Base-by-base conservation (phyloP, 1,140 invertebrate species). In the Drosophila biarmipes region DNA sequence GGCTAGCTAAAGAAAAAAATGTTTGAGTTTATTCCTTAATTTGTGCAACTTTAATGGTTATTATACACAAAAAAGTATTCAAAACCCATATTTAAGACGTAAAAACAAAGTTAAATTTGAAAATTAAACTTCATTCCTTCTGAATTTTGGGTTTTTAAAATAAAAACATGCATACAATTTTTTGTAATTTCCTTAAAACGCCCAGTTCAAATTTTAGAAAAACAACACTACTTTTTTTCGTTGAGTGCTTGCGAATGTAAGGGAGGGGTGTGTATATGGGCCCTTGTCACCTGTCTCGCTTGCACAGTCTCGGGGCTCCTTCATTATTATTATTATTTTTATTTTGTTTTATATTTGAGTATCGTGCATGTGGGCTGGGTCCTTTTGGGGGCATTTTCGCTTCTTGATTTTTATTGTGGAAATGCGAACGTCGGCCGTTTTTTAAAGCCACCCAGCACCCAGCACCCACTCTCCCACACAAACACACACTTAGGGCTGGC, bases 321-420 rank as follows among this genome's bases (percentile, higher is more conserved):
- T 86, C 80, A 86, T 86, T 85, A 85, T 85, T 84, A 82, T 79
- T 78, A 82, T 84, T 84, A 79, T 84, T 86, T 85, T 87, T 87
- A 82, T 89, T 87, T 87, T 79, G 78, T 89, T 89, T 89, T 90
- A 74, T 72, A 73, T 76, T 53, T 67, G 57, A 67, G 67, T 56
- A 54, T 62, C 69, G 48, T 68, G 40, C 55, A 35, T 68, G 45
- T 52, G 46, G 77, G 64, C 29, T 75, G 68, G 14, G 80, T 78
- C 61, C 76, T 73, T 75, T 73, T 42, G 68, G 56, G 46, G 21
- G 59, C 15, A 64, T 64, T 67, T 42, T 72, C 73, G 78, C 74
- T 87, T 87, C 75, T 87, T 89, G 82, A 87, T 89, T 87, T 87
- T 87, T 87, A 87, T 87, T 82, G 84, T 86, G 77, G 48, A 86